Evolutionary conservation across 2,797 vertebrate genomes (phyloP).

Genomic region (Masticophis lateralis): DNA sequence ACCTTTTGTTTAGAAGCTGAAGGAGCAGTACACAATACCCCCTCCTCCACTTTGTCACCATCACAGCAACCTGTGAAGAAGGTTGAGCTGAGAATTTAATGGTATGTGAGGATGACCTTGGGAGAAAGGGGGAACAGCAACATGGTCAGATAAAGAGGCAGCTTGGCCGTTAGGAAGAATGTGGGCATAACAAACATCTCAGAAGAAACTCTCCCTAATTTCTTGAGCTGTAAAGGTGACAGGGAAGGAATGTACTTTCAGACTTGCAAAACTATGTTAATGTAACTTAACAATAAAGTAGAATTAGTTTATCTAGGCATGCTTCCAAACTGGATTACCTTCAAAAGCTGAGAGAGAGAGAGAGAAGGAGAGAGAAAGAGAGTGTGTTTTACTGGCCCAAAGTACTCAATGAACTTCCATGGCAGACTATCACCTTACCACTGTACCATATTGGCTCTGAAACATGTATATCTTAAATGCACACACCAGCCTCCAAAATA

Average conservation of each 20-base stretch:
- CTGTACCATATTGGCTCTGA: neutral
- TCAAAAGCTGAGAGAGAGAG: neutral
- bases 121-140: neutral
- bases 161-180: neutral
- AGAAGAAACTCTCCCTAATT: neutral
- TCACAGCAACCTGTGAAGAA: neutral
- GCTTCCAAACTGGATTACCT: neutral
- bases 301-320: neutral
- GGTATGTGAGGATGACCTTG: neutral
- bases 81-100: neutral
- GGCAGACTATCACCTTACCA: neutral
- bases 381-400: neutral
- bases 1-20: neutral
- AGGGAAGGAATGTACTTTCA: neutral
- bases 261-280: neutral
- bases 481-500: neutral
- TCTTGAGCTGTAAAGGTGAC: neutral
- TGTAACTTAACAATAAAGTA: neutral
- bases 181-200: neutral
- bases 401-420: neutral
- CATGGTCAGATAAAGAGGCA: neutral
- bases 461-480: neutral
- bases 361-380: no score
- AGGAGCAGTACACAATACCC: neutral
- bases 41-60: neutral